Conservation (phyloP, 2,888 invertebrate genomes). For the Drosophila acutilabella region DNA sequence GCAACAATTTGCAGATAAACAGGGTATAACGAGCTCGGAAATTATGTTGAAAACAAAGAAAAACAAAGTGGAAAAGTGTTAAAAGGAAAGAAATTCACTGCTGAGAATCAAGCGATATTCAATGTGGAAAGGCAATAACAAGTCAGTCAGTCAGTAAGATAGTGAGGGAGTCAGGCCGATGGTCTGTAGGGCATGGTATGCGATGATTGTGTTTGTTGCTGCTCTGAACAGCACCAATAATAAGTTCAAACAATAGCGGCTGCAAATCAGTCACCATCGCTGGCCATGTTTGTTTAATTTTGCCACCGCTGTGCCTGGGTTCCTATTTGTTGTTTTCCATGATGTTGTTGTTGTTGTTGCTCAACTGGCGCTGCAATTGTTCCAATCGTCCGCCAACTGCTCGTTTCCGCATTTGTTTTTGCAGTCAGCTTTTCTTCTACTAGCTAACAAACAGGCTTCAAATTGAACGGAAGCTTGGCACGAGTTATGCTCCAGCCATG, state of each 20-base stretch:
- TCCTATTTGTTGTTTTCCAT: conserved; percentile 12
- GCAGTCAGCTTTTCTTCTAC: conserved; percentile 62
- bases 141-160: conserved; percentile 46
- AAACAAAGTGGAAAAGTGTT: conserved; percentile 34
- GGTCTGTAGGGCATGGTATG: conserved; percentile 23
- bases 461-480: conserved; percentile 76
- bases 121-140: conserved; percentile 60
- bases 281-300: conserved; percentile 73
- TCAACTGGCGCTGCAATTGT: conserved; percentile 69
- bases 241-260: conserved; percentile 74
- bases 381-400: conserved; percentile 77
- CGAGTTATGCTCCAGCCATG: conserved; percentile 68
- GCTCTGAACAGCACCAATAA: conserved; percentile 66
- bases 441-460: conserved; percentile 77
- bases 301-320: conserved; percentile 60
- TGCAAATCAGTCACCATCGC: conserved; percentile 45
- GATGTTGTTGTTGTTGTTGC: conserved; percentile 39
- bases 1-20: no score
- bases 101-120: conserved; percentile 60
- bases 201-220: conserved; percentile 54
- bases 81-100: conserved; percentile 52
- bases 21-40: conserved; percentile 29
- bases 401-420: conserved; percentile 77
- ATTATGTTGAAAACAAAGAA: conserved; percentile 38
- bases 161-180: conserved; percentile 14